These are phyloP conservation scores for Pteropus rufus DNA, from an alignment of 2,797 vertebrate species.

Conservation along the genomic window DNA sequence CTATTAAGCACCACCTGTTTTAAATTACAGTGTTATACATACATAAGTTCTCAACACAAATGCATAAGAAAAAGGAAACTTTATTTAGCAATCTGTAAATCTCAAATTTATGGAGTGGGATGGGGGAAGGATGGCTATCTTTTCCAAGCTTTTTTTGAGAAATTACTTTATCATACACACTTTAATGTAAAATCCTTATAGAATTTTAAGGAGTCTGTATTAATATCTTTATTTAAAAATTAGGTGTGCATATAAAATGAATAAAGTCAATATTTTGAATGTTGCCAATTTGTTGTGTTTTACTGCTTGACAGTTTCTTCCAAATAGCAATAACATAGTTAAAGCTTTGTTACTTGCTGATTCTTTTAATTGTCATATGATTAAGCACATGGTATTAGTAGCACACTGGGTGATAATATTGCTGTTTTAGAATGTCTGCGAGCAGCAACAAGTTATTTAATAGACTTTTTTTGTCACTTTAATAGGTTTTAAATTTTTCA, in stretches of 20 bases:
- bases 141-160: conserved; percentile 24
- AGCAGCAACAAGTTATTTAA: conserved; percentile 70
- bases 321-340: conserved; percentile 77
- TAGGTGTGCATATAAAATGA: neutral
- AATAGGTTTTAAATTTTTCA: conserved; percentile 79
- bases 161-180: neutral
- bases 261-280: conserved; percentile 43
- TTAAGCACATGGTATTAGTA: conserved; percentile 86
- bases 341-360: conserved; percentile 76
- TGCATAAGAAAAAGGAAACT: neutral
- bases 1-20: neutral
- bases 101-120: neutral
- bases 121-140: neutral
- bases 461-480: conserved; percentile 55
- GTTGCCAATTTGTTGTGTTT: conserved; percentile 73
- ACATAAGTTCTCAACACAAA: neutral
- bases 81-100: neutral
- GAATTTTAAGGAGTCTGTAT: neutral
- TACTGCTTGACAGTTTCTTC: conserved; percentile 79
- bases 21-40: neutral
- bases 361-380: conserved; percentile 88
- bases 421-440: conserved; percentile 83
- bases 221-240: conserved; percentile 40
- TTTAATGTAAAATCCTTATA: conserved; percentile 1
- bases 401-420: conserved; percentile 83